Base-by-base conservation (phyloP, 1,140 invertebrate genomes). In the Bombus superbus region DNA sequence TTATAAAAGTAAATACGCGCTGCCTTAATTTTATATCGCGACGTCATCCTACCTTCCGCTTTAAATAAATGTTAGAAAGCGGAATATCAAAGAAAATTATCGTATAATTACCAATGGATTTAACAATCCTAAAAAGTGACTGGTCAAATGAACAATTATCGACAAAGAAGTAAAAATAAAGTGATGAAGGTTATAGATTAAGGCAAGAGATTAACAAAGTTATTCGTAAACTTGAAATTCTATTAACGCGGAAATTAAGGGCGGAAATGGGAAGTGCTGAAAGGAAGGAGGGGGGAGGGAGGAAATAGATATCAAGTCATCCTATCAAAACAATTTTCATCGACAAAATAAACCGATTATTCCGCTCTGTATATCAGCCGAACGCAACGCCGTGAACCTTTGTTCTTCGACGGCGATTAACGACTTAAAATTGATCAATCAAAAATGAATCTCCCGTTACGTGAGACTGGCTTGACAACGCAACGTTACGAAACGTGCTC, bases 361-460 rank as follows among this genome's bases (percentile, higher is more conserved):
- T 75, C 32, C 44, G 32, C 18, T 53, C 44, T 32, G 44, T 11
- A 53, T 25, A 35, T 18, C 28, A 71, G 3, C 11, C 4, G 25
- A 71, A 71, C 40, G 69, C 69, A 13, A n/a, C 5, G 40, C 28
- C 28, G 10, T 18, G 72, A 25, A 38, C 66, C 28, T 40, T 57
- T 57, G 40, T 35, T 38, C n/a, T 42, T 22, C 22, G 22, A 44
- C n/a, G 11, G 1, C 59, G 62, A 68, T 71, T 53, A 69, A 81
- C 40, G 22, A 81, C 38, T 38, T 53, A 59, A 73, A 72, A 44
- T 62, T 74, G 69, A 62, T 71, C 80, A 32, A 42, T 74, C 80
- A 32, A 40, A 62, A 81, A 73, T 44, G 69, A 35, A 73, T 62
- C 68, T 28, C 28, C 8, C 44, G n/a, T 73, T 62, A 62, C 69